A percentile compares a stretch with the other conserved stretches of the same genome.
phyloP scores from a whole-genome alignment of 2,888 invertebrate genomes.

The Villa cingulata region DNA sequence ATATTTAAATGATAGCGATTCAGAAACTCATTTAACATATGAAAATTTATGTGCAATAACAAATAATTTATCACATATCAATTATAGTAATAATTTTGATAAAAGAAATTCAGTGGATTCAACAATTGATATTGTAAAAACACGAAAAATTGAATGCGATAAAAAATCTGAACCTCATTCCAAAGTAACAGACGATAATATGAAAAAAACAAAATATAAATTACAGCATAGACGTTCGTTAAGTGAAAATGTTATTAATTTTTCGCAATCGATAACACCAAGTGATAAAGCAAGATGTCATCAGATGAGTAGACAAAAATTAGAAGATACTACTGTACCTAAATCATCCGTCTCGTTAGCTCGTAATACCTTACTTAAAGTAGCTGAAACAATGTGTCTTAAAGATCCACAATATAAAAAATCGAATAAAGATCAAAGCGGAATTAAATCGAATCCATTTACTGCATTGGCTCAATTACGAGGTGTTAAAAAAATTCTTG shows the following conservation, averaged over 20 bases:
- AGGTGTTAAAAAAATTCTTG: constrained; percentile 71
- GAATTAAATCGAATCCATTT: constrained; percentile 52
- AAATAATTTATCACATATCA: background rate
- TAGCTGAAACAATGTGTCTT: constrained; percentile 75
- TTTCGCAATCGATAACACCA: constrained; percentile 47
- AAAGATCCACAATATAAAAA: constrained; percentile 72
- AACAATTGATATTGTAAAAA: background rate
- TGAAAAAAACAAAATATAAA: background rate
- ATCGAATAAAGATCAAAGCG: constrained; percentile 34
- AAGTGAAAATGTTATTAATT: constrained; percentile 54
- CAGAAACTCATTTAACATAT: constrained; percentile 20
- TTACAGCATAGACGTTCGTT: constrained; percentile 54
- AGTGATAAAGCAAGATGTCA: constrained; percentile 64
- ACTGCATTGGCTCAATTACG: constrained; percentile 60
- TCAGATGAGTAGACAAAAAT: constrained; percentile 40
- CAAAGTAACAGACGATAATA: too few species aligned
- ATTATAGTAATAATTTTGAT: constrained; percentile 6
- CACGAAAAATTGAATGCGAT: background rate
- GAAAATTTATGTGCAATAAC: background rate
- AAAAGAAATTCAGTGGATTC: constrained; percentile 17
- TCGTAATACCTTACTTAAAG: constrained; percentile 44
- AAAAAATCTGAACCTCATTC: background rate
- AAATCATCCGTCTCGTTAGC: constrained; percentile 17
- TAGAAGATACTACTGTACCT: constrained; percentile 24
- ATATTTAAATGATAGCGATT: constrained; percentile 23